Base-by-base conservation (phyloP, 2,888 invertebrate genomes). In the Cosmia trapezina region DNA sequence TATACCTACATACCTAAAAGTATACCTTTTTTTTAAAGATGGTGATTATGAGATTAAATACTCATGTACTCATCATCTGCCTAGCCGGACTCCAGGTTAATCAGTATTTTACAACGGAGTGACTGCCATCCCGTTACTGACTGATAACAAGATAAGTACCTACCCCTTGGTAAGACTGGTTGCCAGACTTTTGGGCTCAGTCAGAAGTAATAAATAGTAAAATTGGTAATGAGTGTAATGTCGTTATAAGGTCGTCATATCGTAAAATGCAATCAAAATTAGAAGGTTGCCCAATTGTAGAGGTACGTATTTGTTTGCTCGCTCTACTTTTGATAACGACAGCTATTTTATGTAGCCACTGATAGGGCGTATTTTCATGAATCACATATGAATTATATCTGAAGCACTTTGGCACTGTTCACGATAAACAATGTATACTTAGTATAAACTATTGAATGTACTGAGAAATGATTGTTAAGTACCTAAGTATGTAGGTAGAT, bases 261-360 rank as follows among this genome's bases (percentile, higher is more conserved):
- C 84, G 69, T 77, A 78, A 84, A 83, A 86, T 86, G 85, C 86
- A 87, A 89, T 89, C 87, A 84, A 87, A 87, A 88, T 87, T 89
- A 91, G 89, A 89, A 87, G 89, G 90, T 93, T 92, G 88, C 90
- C 87, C 87, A 91, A 91, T 90, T 88, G 83, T 87, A 83, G 60
- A 41, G 8, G 79, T 70, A 63, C 37, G 9, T 63, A 82, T 74
- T 73, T 89, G 88, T 88, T 91, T 88, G 87, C 87, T 85, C 87
- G 91, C 83, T 88, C 92, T 86, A 93, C 86, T 89, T 92, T 89
- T 89, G 90, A 91, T 91, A 91, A 89, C 83, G 84, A 64, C 68
- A 60, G 37, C 47, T 78, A 76, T 75, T 76, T 37, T 77, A 67
- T 75, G 63, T 61, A 53, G 53, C 56, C 61, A 73, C 68, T 71